phyloP scores from a whole-genome alignment of 2,888 invertebrate species.

The Monochamus alternatus region DNA sequence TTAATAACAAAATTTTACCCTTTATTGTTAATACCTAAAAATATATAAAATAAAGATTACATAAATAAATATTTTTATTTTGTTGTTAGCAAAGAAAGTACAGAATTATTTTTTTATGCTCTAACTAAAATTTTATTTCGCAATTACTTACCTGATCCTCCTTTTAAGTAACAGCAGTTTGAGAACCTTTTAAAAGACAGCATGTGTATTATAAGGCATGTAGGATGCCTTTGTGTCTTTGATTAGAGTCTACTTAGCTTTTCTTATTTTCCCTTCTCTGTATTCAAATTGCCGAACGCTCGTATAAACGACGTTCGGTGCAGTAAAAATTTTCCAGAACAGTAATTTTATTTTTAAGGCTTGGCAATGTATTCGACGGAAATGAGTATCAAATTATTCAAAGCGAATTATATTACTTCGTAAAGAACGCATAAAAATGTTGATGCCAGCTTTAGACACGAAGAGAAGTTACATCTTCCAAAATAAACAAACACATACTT shows the following conservation, averaged over 20 bases:
- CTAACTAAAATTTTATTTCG: not conserved
- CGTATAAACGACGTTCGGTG: constrained; percentile 24
- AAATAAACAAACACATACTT: too few relatives aligned
- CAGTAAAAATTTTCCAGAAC: constrained; percentile 17
- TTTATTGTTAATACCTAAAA: too few relatives aligned
- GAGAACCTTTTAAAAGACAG: not conserved
- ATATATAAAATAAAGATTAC: too few relatives aligned
- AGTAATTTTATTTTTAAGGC: constrained; percentile 24
- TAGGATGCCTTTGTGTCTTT: constrained; percentile 35
- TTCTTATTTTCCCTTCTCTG: constrained; percentile 21
- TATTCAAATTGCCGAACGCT: constrained; percentile 37
- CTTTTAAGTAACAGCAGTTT: not conserved
- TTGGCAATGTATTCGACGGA: constrained; percentile 18
- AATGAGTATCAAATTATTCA: not conserved
- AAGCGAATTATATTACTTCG: not conserved
- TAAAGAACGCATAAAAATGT: too few relatives aligned
- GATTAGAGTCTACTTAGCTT: constrained; percentile 37
- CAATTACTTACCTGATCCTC: not conserved
- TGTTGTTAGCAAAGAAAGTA: too few relatives aligned
- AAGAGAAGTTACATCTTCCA: too few relatives aligned
- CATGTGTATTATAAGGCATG: constrained; percentile 22
- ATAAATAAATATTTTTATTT: too few relatives aligned
- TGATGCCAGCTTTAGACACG: too few relatives aligned
- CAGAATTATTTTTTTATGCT: too few relatives aligned
- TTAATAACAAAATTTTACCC: too few relatives aligned